These are phyloP conservation scores for Macrobrachium nipponense DNA, from an alignment of 1,140 invertebrate species.

Conservation along the genomic window DNA sequence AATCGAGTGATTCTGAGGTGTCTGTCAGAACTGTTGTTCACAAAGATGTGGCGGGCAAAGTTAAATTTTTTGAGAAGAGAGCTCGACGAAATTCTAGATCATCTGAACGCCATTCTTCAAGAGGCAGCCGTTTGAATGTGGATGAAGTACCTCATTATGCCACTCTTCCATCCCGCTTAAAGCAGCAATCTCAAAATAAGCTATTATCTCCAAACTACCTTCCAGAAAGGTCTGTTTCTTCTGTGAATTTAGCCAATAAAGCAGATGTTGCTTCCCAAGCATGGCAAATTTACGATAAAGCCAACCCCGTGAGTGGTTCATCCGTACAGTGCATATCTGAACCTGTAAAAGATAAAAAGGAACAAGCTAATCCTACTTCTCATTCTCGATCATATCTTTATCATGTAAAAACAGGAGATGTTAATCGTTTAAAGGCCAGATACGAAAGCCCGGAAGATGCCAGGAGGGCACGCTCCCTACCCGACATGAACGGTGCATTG, in stretches of 20 bases:
- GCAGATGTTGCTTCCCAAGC: constrained; percentile 57
- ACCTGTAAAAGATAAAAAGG: constrained; percentile 24
- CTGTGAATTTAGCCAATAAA: constrained; percentile 64
- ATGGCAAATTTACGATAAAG: constrained; percentile 53
- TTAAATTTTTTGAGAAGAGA: constrained; percentile 82
- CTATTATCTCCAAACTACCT: constrained; percentile 65
- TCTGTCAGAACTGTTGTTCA: constrained; percentile 66
- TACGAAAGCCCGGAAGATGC: constrained; percentile 78
- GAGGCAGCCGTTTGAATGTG: constrained; percentile 53
- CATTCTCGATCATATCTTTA: constrained; percentile 79
- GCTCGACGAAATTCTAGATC: constrained; percentile 62
- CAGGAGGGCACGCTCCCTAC: constrained; percentile 63
- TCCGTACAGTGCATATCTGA: constrained; percentile 40
- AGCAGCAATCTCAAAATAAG: constrained; percentile 64
- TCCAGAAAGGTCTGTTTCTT: constrained; percentile 66
- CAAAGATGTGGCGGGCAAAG: constrained; percentile 78
- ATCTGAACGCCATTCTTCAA: constrained; percentile 60
- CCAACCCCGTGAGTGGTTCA: constrained; percentile 46
- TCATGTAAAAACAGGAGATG: constrained; percentile 80
- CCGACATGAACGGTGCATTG: constrained; percentile 53
- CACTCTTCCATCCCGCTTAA: constrained; percentile 67
- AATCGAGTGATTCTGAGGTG: constrained; percentile 64
- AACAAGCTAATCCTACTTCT: constrained; percentile 65
- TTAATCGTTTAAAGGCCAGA: constrained; percentile 78
- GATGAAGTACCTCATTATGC: constrained; percentile 66